Conservation (phyloP, 2,888 invertebrate species). For the Dasysyrphus albostriatus region DNA sequence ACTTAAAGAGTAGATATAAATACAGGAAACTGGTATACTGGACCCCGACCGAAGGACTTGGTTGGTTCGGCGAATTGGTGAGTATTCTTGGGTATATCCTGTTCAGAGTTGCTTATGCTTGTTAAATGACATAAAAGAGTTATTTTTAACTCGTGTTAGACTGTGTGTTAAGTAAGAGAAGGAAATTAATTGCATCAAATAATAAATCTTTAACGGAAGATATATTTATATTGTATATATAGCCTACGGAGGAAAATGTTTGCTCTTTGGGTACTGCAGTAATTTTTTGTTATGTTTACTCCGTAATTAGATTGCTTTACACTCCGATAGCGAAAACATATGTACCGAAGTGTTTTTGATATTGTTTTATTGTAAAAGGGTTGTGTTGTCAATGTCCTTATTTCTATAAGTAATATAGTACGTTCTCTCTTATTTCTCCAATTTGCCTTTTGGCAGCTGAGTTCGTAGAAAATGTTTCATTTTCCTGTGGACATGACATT, state of each 20-base stretch:
- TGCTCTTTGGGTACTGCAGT: neutral
- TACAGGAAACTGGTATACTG: neutral
- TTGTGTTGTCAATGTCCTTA: too few species aligned
- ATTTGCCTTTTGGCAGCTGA: too few species aligned
- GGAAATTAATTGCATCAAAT: slow-evolving; percentile 19
- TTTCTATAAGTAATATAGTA: too few species aligned
- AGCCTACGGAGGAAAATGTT: neutral
- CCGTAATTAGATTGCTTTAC: neutral
- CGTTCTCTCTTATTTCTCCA: too few species aligned
- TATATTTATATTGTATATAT: neutral
- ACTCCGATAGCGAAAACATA: neutral
- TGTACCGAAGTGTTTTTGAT: too few species aligned
- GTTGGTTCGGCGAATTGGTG: neutral
- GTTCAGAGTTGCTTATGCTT: neutral
- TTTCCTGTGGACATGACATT: too few species aligned
- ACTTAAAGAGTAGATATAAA: slow-evolving; percentile 15
- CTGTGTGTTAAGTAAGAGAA: neutral
- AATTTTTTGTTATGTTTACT: neutral
- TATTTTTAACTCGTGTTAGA: slow-evolving; percentile 2
- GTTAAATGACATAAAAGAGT: slow-evolving; percentile 17
- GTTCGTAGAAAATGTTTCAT: too few species aligned
- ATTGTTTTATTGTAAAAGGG: too few species aligned
- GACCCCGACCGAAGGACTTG: neutral
- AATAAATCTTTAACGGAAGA: slow-evolving; percentile 8
- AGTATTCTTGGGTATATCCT: neutral